Conservation (phyloP, 53 echinoderm and acorn worm genomes). For the Holothuria leucospilota region DNA sequence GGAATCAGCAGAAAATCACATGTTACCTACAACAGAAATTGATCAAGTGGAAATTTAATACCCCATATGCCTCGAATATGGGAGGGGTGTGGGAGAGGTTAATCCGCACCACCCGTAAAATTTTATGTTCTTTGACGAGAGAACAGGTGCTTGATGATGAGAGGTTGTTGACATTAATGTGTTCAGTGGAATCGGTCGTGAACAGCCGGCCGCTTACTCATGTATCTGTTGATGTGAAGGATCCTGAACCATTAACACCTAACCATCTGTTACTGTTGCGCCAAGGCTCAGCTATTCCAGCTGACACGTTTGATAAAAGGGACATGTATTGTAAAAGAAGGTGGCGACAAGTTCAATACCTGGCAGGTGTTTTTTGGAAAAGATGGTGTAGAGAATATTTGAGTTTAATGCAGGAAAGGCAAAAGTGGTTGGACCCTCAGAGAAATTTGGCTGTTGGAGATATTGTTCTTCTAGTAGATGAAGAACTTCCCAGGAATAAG, state of each 20-base stretch:
- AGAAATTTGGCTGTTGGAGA: too few relatives aligned
- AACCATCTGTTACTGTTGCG: constrained; percentile 73
- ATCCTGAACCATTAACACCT: constrained; percentile 69
- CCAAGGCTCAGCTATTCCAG: too few relatives aligned
- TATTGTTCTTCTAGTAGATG: constrained; percentile 56
- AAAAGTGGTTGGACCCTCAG: too few relatives aligned
- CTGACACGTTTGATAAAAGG: too few relatives aligned
- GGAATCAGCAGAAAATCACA: constrained; percentile 40
- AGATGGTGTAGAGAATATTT: too few relatives aligned
- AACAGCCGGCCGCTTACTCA: constrained; percentile 66
- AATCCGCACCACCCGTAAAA: constrained; percentile 53
- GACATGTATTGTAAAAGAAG: too few relatives aligned
- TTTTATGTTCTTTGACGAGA: constrained; percentile 45
- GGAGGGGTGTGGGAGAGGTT: constrained; percentile 66
- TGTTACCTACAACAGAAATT: constrained; percentile 28
- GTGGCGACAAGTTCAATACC: too few relatives aligned
- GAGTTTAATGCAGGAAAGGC: too few relatives aligned
- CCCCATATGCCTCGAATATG: constrained; percentile 58
- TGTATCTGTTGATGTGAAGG: constrained; percentile 60
- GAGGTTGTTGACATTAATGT: constrained; percentile 61
- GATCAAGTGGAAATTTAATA: constrained; percentile 58
- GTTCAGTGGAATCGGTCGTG: constrained; percentile 60
- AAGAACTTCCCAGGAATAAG: too few relatives aligned
- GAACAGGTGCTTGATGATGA: constrained; percentile 60
- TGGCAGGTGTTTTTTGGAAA: too few relatives aligned